These are phyloP conservation scores for Octodon degus DNA, from an alignment of 2,113 vertebrate species.

Conservation along the genomic window DNA sequence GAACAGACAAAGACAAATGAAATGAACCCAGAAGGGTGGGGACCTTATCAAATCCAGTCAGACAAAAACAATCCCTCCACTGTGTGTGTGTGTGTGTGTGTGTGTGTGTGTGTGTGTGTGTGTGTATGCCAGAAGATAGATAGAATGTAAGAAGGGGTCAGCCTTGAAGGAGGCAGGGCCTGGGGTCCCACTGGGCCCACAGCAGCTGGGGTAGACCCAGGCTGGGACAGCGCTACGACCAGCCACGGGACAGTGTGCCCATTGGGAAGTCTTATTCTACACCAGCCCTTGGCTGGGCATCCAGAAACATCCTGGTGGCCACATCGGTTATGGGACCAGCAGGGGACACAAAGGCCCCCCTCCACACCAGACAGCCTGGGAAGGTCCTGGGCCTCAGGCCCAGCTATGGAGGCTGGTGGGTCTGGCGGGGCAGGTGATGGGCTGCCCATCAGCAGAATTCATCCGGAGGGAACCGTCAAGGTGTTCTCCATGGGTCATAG, in stretches of 20 bases:
- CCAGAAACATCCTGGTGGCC: not conserved
- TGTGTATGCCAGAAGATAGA: not conserved
- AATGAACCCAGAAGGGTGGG: not conserved
- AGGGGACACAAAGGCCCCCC: not conserved
- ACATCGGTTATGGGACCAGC: accelerated
- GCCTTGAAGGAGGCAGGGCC: not conserved
- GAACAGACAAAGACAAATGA: not conserved
- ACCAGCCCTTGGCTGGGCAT: not conserved
- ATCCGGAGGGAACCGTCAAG: accelerated
- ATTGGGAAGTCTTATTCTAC: not conserved
- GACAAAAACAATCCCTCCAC: not conserved
- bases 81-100: not conserved
- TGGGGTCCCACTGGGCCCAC: not conserved
- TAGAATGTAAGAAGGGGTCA: not conserved
- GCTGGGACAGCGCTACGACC: no score
- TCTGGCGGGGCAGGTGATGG: not conserved
- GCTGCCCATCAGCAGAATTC: not conserved
- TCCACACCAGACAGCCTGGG: no score
- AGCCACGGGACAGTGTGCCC: not conserved
- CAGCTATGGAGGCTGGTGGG: not conserved
- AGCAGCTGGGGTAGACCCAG: no score
- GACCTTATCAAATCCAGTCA: not conserved
- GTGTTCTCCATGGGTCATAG: not conserved
- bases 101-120: not conserved
- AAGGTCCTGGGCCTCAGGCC: not conserved